phyloP scores from a whole-genome alignment of 2,797 vertebrate species.

The Euphonia xanthogaster region DNA sequence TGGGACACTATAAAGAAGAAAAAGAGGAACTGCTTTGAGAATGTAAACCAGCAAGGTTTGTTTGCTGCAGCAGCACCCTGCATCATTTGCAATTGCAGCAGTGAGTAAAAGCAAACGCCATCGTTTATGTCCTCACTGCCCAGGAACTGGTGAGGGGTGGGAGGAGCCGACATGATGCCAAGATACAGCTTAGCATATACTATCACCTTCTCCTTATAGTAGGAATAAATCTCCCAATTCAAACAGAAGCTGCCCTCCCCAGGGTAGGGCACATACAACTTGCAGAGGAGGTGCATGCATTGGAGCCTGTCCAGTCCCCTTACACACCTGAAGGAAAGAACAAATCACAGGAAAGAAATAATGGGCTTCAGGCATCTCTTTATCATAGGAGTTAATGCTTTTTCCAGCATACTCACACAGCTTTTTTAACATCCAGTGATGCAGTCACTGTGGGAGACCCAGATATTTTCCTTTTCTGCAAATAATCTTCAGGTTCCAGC shows the following conservation, averaged over 20 bases:
- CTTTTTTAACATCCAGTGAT: not conserved
- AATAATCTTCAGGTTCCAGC: not conserved
- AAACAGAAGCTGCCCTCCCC: not conserved
- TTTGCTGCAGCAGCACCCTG: not conserved
- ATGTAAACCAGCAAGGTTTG: not conserved
- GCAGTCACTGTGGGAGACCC: not conserved
- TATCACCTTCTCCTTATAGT: not conserved
- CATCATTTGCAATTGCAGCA: not conserved
- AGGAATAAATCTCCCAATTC: not conserved
- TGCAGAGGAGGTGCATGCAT: fast-evolving
- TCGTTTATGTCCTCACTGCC: not conserved
- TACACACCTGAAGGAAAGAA: not conserved
- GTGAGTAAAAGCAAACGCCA: not conserved
- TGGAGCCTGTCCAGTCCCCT: not conserved
- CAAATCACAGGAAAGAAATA: not conserved
- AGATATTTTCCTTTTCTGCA: not conserved
- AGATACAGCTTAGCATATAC: not conserved
- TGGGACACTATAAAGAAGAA: not conserved
- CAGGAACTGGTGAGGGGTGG: not conserved
- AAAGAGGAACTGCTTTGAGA: not conserved
- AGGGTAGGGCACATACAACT: fast-evolving
- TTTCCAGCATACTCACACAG: not conserved
- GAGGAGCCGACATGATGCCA: not conserved
- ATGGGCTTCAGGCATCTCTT: not conserved
- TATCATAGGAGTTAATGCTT: not conserved